Percentiles rank a stretch among this genome's conserved stretches.
phyloP scores from a whole-genome alignment of 2,888 invertebrate species.

The Carpatolechia fugitivella region DNA sequence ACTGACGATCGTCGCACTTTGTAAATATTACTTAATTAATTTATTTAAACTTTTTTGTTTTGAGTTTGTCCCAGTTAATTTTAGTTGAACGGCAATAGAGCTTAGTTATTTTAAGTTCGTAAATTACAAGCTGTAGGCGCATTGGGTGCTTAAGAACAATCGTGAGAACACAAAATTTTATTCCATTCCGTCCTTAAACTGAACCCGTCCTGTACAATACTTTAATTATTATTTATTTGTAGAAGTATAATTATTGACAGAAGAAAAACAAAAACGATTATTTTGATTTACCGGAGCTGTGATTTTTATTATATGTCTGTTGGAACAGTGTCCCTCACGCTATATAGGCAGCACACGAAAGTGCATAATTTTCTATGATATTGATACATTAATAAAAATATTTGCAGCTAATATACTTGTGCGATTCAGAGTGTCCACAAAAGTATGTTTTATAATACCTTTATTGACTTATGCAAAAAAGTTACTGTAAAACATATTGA shows the following conservation, averaged over 20 bases:
- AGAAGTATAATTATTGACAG: conserved; percentile 64
- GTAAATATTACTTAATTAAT: conserved; percentile 37
- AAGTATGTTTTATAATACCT: too few relatives aligned
- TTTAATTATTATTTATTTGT: conserved; percentile 76
- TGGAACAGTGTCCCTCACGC: conserved; percentile 27
- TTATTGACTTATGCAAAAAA: too few relatives aligned
- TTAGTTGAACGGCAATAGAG: not conserved
- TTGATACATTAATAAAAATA: too few relatives aligned
- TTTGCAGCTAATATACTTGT: too few relatives aligned
- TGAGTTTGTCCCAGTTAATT: not conserved
- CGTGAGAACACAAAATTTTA: conserved; percentile 26
- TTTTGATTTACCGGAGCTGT: conserved; percentile 78
- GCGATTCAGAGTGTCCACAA: too few relatives aligned
- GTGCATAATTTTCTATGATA: too few relatives aligned
- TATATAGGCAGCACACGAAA: too few relatives aligned
- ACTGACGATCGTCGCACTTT: conserved; percentile 25
- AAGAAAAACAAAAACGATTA: conserved; percentile 67
- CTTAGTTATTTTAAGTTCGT: not conserved
- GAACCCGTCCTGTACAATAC: conserved; percentile 69
- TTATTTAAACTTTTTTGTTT: conserved; percentile 22
- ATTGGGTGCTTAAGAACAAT: conserved; percentile 2
- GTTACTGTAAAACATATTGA: too few relatives aligned
- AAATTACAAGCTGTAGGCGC: not conserved
- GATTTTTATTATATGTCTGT: conserved; percentile 72
- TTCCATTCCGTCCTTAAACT: conserved; percentile 59